Base-by-base conservation (phyloP, 2,113 vertebrate genomes). In the Saccopteryx bilineata region DNA sequence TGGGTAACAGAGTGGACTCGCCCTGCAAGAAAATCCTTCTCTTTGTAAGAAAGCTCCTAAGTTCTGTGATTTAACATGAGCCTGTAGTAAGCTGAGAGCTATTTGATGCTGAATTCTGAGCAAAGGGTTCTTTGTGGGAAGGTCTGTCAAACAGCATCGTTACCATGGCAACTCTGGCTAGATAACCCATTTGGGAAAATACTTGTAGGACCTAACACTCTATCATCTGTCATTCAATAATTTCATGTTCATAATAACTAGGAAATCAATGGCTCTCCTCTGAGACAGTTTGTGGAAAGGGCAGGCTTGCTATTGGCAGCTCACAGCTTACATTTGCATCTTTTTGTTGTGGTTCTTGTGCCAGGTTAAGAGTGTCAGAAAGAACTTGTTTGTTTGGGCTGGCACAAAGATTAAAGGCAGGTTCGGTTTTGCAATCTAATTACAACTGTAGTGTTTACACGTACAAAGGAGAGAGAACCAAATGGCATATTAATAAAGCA, bases 211-310 rank as follows among this genome's bases (percentile, higher is more conserved):
- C 98, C 98, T 97, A 98, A 98, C 98, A 99, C 98, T 99, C 99
- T 98, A 99, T 99, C 99, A 99, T 99, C 98, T 98, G 98, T 98
- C 98, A 98, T 99, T 99, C 99, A 98, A 99, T 99, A 99, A 99
- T 99, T 99, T 98, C 97, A 96, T 99, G 99, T 99, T 99, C 98
- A 98, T 99, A 99, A 98, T 99, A 99, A 99, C 98, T 98, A 98
- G 98, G 98, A 99, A 99, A 99, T 99, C 99, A 99, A 99, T 99
- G 98, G 89, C 95, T 97, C 92, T 99, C 98, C 98, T 99, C 96
- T 0, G 98, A 98, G 98, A 98, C 98, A 94, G 98, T 98, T 98
- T 96, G 98, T 97, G 96, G 98, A 96, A 97, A 96, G 97, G 98
- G 96, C 96, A 95, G 96, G 92, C 60, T 33, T 15, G 46, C 93